Evolutionary conservation across 1,140 invertebrate species (phyloP), one percentile per base, ranked within the genome.

Genomic region (Contarinia nasturtii): DNA sequence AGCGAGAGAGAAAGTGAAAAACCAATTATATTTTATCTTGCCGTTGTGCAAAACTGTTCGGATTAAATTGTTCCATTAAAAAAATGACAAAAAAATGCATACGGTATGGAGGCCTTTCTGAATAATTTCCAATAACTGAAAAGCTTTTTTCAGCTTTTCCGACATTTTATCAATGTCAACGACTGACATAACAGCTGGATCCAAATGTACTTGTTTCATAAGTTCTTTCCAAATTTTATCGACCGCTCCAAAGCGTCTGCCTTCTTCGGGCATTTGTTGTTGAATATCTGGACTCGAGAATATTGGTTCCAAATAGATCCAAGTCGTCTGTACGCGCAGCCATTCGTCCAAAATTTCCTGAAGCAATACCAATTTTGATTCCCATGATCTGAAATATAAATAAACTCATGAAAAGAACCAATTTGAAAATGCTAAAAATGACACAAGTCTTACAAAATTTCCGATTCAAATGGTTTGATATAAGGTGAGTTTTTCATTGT

Each of bases 271-370:
- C 78, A 94, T 84, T 77, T 86, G 83, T 51, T 82, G 79, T 67
- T 96, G 93, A 63, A 98, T 98, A 67, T 98, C 94, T 2, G 92
- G 92, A 17, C 90, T 95, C 3, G 86, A 86, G 64, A 98, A 97
- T 53, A 98, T 95, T 1, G 94, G 93, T 60, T 98, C 93, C 52
- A 98, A 68, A 64, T 97, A 96, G 69, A 95, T 83, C 92, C 93
- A 98, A 2, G 88, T 94, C 1, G 81, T 75, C 67, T 98, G 92
- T 15, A 98, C 92, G 59, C 89, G 88, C 7, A 96, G 61, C 91
- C 92, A 97, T 58, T 93, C 86, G 63, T 97, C 92, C 52, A 98
- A 67, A 53, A 96, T 92, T 59, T 94, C 90, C 73, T 89, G 83
- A 1, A 89, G 61, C 2, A 85, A 57, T 49, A 80, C 70, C 1